These are phyloP conservation scores for Blennius ocellaris DNA, from an alignment of 2,113 vertebrate genomes.

Conservation along the genomic window DNA sequence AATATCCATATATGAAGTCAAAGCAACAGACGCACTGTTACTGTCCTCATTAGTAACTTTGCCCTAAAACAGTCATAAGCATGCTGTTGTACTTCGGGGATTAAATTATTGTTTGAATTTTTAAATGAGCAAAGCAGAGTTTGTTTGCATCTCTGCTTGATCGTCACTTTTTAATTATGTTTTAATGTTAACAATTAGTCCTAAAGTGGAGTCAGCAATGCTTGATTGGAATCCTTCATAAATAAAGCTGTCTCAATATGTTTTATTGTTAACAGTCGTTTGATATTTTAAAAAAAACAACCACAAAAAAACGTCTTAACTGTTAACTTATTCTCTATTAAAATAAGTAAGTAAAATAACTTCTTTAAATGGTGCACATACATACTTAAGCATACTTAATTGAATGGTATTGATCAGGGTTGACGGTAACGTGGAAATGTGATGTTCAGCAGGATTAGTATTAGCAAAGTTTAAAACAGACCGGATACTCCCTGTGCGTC, in stretches of 20 bases:
- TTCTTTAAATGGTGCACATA: too few relatives aligned
- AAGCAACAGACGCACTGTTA: conserved; percentile 22
- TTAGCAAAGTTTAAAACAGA: conserved; percentile 61
- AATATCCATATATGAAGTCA: conserved; percentile 10
- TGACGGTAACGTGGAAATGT: too few relatives aligned
- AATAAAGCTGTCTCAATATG: conserved; percentile 42
- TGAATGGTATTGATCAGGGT: too few relatives aligned
- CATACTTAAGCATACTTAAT: too few relatives aligned
- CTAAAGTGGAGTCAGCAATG: conserved; percentile 80
- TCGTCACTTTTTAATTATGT: conserved; percentile 85
- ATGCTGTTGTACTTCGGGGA: conserved; percentile 55
- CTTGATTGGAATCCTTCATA: conserved; percentile 69
- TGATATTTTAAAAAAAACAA: too few relatives aligned
- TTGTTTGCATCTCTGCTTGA: conserved; percentile 71
- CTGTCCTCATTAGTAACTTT: conserved; percentile 70
- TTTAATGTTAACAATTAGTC: conserved; percentile 87
- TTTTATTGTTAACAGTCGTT: conserved; percentile 5
- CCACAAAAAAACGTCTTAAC: too few relatives aligned
- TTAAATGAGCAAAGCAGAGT: conserved; percentile 66
- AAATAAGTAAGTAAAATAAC: too few relatives aligned
- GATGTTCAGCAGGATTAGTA: conserved; percentile 31
- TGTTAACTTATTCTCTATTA: too few relatives aligned
- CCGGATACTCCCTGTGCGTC: conserved; percentile 42
- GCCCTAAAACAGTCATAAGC: conserved; percentile 53
- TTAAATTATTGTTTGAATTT: conserved; percentile 66